phyloP scores from a whole-genome alignment of 1,140 invertebrate species.

The Cherax destructor region DNA sequence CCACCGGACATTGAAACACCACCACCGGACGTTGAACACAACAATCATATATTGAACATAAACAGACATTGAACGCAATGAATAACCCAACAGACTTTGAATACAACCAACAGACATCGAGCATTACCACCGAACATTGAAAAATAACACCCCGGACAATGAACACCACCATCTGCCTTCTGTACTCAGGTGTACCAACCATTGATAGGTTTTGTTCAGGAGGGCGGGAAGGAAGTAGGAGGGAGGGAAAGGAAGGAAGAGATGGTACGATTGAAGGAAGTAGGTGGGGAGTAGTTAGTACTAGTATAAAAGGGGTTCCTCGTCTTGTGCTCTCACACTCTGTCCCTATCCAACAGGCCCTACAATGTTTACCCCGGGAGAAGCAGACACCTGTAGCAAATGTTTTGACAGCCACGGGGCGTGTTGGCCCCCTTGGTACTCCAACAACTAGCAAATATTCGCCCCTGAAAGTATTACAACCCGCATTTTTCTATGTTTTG shows the following conservation, averaged over 20 bases:
- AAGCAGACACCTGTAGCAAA: background rate
- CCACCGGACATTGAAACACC: background rate
- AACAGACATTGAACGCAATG: background rate
- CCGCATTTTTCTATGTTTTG: conserved; percentile 52
- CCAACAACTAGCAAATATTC: conserved; percentile 44
- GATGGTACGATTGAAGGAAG: background rate
- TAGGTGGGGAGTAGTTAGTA: background rate
- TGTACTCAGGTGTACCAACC: no score
- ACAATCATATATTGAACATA: background rate
- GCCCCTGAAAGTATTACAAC: conserved; percentile 42
- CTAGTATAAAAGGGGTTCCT: background rate
- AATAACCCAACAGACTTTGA: background rate
- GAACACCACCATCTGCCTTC: background rate
- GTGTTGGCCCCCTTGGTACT: background rate
- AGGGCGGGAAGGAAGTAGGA: background rate
- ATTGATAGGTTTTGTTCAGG: background rate
- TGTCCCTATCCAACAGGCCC: background rate
- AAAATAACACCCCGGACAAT: background rate
- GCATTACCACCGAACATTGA: background rate
- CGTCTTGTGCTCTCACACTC: background rate
- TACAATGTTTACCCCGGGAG: background rate
- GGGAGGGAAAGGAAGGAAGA: background rate
- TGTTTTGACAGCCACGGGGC: background rate
- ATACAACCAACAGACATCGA: background rate
- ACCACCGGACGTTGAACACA: background rate